Evolutionary conservation across 2,888 invertebrate genomes (phyloP), one percentile per base, ranked within the genome.

Genomic region (Zeuzera pyrina): DNA sequence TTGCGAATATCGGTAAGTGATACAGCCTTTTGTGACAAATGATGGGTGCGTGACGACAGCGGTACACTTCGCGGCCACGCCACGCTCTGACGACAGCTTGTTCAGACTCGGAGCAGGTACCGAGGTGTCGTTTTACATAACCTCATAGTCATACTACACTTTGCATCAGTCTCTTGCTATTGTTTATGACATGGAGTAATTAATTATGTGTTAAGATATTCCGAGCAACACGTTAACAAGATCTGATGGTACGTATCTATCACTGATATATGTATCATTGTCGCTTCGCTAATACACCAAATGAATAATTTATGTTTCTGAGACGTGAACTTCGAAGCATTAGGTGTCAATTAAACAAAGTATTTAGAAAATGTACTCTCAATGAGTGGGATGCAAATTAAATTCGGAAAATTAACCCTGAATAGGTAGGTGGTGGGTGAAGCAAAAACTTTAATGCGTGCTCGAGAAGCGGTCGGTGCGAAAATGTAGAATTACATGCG

Each of bases 401-500:
- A 67, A 74, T 72, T 70, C 49, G 59, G 63, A 55, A 69, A 74
- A 77, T 77, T 69, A 72, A 65, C 65, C 63, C 57, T 58, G 61
- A 69, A 70, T 64, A 62, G 62, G 64, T 53, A 48, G 43, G 47
- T n/a, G n/a, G 52, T n/a, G 41, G 50, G 40, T 52, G 45, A 47
- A 49, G 60, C 61, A 77, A 76, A 78, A 79, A 79, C 68, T 74
- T 74, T 58, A 74, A 74, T 70, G 66, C 58, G 66, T 68, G 57
- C 54, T 55, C 52, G 53, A 49, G 53, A 58, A 58, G 52, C 57
- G 60, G 66, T 61, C 56, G 55, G 66, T 59, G 70, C 57, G 69
- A 74, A 69, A 71, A 70, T 66, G 69, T 63, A 53, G 63, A 69
- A 69, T 70, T 71, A 72, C 65, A 64, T 52, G 63, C 60, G 66